Evolutionary conservation across 2,888 invertebrate species (phyloP), one percentile per base, ranked within the genome.

Genomic region (Sarcophaga rosellei): DNA sequence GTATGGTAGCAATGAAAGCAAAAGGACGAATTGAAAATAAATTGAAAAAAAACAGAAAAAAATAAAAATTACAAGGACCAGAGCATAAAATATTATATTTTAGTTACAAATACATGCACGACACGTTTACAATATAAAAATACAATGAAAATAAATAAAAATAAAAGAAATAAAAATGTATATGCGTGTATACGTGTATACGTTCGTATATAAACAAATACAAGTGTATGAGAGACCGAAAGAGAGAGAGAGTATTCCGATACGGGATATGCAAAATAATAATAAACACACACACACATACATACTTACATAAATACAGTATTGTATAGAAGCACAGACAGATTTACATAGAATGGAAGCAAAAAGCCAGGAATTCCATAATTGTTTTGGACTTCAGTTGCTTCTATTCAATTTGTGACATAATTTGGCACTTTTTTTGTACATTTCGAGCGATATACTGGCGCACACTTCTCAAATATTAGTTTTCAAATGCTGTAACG

Each of bases 201-300:
- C 20, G 62, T 23, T 17, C 53, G 25, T 47, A 73, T 62, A 44
- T 69, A 73, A 20, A 73, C 66, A 79, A 63, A 70, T 79, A 76
- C 75, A 70, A 59, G 23, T 70, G 44, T 11, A 66, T 68, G 23
- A 35, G 35, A 0, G 4, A 53, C 15, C 15, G 53, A 17, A 17
- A 74, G 53, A 35, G 35, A 35, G 35, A 10, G 35, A 10, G 10
- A 35, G 70, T 87, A 87, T 86, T 84, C 82, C 82, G 70, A 84
- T 87, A 87, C 80, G 85, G 87, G 87, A 87, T 80, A 87, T 82
- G 47, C 74, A 73, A 79, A 75, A 84, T 63, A 79, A 69, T 44
- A 74, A 79, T 62, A 35, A 59, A 75, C 63, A 63, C 75, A 23
- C 73, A 62, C 59, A 15, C 53, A 61, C 47, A 59, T 8, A 17